Evolutionary conservation across 2,888 invertebrate species (phyloP).

Genomic region (Tethea ocularis): DNA sequence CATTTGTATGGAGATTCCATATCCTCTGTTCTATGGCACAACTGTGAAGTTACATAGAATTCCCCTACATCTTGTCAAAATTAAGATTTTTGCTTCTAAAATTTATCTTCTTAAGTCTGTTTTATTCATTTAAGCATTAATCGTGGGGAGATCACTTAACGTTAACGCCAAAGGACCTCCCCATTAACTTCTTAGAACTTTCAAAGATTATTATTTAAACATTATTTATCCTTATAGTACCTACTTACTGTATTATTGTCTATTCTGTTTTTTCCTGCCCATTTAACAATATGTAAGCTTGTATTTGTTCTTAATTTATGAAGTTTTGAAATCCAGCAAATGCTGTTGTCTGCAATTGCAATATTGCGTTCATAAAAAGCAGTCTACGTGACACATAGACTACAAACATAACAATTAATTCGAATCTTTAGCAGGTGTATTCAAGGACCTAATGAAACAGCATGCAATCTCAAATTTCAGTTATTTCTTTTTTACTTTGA

Average conservation of each 20-base stretch:
- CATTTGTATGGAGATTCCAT: neutral
- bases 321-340: neutral
- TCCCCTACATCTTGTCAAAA: neutral
- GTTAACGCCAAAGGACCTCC: neutral
- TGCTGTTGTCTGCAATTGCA: neutral
- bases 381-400: conserved; percentile 43
- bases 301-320: no score
- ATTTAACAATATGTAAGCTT: neutral
- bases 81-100: neutral
- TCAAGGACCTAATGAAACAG: conserved; percentile 27
- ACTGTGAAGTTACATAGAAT: neutral
- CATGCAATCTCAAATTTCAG: conserved; percentile 32
- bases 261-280: neutral
- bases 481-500: conserved; percentile 10
- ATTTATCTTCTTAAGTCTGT: neutral
- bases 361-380: neutral
- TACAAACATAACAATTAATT: conserved; percentile 37
- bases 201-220: neutral
- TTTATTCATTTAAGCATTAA: neutral
- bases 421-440: conserved; percentile 27
- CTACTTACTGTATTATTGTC: no score
- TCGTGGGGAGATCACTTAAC: neutral
- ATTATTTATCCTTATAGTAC: no score
- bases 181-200: neutral
- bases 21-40: neutral